Evolutionary conservation across 92 coral and sea anemone species (phyloP), one percentile per base, ranked within the genome.

Genomic region (Epizoanthus scotinus): DNA sequence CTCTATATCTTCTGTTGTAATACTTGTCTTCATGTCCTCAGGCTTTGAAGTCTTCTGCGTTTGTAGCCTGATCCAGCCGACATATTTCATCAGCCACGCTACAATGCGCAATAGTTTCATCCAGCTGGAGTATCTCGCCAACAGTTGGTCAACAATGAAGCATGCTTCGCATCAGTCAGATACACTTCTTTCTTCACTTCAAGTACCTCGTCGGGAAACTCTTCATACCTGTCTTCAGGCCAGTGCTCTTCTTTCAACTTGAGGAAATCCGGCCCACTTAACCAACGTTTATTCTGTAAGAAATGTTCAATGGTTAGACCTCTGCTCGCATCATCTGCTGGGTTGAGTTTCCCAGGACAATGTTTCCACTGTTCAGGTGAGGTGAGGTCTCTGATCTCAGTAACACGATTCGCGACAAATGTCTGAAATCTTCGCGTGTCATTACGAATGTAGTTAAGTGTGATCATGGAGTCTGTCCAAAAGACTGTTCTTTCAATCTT

Each of bases 311-410:
- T 82, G n/a, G 75, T 63, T 0, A 86, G 79, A 17, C 90, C 86
- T 38, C 90, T 64, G 60, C 86, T 82, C 2, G 61, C 90, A 50
- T 86, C 86, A 63, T 86, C 90, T 2, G 86, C 86, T 3, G 86
- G 86, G 79, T 86, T 86, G 2, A 77, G 67, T 22, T 14, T 63
- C 9, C 83, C 78, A 10, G 87, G 77, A 38, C 83, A 84, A 6
- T 71, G 58, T 61, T 58, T 71, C 83, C 73, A 63, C 19, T 34
- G 40, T 3, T 34, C 40, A 34, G 40, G 40, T 31, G 36, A 31
- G 36, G 36, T 31, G 36, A 31, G 4, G 36, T 31, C 36, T 4
- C 36, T 31, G 1, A 31, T 31, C 36, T 31, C 36, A 4, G 36
- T 31, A 1, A 31, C 36, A 31, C 83, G 83, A 50, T 78, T 78